Conservation (phyloP, 2,888 invertebrate genomes). For the Chrysolina haemoptera region DNA sequence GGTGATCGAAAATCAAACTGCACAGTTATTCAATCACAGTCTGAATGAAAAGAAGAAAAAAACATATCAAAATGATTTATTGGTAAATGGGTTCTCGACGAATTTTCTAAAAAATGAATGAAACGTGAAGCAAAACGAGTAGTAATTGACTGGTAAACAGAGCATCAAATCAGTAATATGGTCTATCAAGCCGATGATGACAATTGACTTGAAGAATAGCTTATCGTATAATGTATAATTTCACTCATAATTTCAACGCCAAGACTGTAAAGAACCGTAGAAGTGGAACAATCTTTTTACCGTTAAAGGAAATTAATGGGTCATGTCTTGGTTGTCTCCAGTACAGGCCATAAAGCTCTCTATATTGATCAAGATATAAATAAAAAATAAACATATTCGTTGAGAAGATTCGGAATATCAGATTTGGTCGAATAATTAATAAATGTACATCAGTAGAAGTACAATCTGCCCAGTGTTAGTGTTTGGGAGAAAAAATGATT, state of each 20-base stretch:
- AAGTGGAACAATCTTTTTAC: conserved; percentile 51
- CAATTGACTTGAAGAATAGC: conserved; percentile 37
- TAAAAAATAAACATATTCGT: no score
- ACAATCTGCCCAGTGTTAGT: no score
- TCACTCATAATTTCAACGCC: conserved; percentile 41
- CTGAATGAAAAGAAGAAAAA: neutral
- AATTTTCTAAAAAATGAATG: conserved; percentile 11
- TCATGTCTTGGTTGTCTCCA: conserved; percentile 29
- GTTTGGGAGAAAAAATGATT: no score
- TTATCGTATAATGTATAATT: conserved; percentile 36
- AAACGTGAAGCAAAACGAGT: conserved; percentile 14
- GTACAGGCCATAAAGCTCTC: conserved; percentile 33
- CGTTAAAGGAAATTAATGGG: conserved; percentile 47
- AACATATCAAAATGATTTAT: neutral
- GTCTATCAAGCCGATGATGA: conserved; percentile 30
- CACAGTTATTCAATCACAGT: neutral
- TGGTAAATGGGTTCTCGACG: neutral
- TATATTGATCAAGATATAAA: neutral
- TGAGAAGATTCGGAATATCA: no score
- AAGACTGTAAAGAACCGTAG: conserved; percentile 35
- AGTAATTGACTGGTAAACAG: conserved; percentile 26
- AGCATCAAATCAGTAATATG: conserved; percentile 33
- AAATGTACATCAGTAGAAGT: no score
- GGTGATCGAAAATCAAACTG: neutral
- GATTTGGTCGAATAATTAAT: neutral